Evolutionary conservation across 1,140 invertebrate genomes (phyloP).

Genomic region (Drosophila navojoa): DNA sequence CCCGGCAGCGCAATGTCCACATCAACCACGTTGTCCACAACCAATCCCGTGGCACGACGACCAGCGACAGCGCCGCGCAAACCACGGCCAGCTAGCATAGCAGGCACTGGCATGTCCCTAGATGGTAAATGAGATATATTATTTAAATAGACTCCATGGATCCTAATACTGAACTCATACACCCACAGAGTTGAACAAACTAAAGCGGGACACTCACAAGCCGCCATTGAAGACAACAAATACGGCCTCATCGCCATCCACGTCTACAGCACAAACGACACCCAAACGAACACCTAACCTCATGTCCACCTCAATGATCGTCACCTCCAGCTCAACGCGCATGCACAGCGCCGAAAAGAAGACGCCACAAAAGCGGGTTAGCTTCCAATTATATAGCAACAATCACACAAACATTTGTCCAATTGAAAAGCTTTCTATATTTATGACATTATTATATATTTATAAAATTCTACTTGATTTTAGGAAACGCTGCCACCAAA

Average conservation of each 20-base stretch:
- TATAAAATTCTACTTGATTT: not conserved
- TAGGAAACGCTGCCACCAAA: slow-evolving; percentile 72
- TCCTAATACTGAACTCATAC: not conserved
- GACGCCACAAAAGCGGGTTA: slow-evolving; percentile 85
- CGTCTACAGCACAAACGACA: slow-evolving; percentile 78
- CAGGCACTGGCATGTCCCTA: slow-evolving; percentile 90
- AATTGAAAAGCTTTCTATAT: not conserved
- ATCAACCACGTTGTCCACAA: slow-evolving; percentile 83
- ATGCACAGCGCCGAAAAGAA: slow-evolving; percentile 84
- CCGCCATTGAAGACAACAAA: slow-evolving; percentile 69
- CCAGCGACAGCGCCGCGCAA: slow-evolving; percentile 69
- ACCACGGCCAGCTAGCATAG: slow-evolving; percentile 91
- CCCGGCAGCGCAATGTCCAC: slow-evolving; percentile 91
- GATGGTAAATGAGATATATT: slow-evolving; percentile 69
- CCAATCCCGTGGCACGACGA: slow-evolving; percentile 64
- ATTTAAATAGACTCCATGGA: too few relatives aligned
- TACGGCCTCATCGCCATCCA: slow-evolving; percentile 66
- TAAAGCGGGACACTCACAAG: slow-evolving; percentile 72
- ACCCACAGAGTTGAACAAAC: slow-evolving; percentile 74
- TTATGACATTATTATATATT: not conserved
- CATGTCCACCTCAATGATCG: slow-evolving; percentile 82
- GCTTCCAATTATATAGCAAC: slow-evolving; percentile 17
- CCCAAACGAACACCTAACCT: slow-evolving; percentile 82
- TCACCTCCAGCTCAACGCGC: slow-evolving; percentile 75
- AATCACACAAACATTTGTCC: too few relatives aligned